Evolutionary conservation across 2,797 vertebrate species (phyloP), one percentile per base, ranked within the genome.

Genomic region (Iguana delicatissima): DNA sequence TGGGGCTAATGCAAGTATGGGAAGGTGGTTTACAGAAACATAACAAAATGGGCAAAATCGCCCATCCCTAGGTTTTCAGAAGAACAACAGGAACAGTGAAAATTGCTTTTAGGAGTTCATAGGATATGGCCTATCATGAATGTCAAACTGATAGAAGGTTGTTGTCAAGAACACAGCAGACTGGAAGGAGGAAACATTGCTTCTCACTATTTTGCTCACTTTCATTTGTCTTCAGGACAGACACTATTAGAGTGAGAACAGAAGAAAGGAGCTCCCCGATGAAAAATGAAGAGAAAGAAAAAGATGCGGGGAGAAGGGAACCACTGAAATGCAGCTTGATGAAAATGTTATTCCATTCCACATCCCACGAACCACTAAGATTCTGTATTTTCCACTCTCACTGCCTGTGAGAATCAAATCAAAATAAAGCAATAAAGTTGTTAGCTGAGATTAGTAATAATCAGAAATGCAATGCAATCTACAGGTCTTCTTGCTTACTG

Each of bases 141-240:
- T 69, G 29, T 80, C 76, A 55, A 38, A 13, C 2, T 22, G 46
- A 79, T 80, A 55, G 9, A 67, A 38, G 7, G n/a, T 26, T 80
- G n/a, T 89, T 64, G 38, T 80, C 46, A 46, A 80, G n/a, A 87
- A 32, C 38, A 80, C 29, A 64, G 29, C 1, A 13, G 38, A 62
- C 46, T 85, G n/a, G 73, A 74, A 50, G 84, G 26, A 87, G 38
- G 18, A 77, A 87, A 32, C 38, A 87, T 62, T 87, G 73, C 6
- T 87, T 77, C 72, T 50, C 3, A 76, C 72, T 76, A 57, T 69
- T 62, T 35, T 13, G 16, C n/a, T 69, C 46, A 55, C 13, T 80
- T 24, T 80, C 59, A 72, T 77, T 80, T 80, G 42, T 79, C 46
- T 88, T 55, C 79, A 88, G 3, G n/a, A 80, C 9, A 87, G 62